Evolutionary conservation across 2,113 vertebrate genomes (phyloP), one percentile per base, ranked within the genome.

Genomic region (Spermophilus dauricus): DNA sequence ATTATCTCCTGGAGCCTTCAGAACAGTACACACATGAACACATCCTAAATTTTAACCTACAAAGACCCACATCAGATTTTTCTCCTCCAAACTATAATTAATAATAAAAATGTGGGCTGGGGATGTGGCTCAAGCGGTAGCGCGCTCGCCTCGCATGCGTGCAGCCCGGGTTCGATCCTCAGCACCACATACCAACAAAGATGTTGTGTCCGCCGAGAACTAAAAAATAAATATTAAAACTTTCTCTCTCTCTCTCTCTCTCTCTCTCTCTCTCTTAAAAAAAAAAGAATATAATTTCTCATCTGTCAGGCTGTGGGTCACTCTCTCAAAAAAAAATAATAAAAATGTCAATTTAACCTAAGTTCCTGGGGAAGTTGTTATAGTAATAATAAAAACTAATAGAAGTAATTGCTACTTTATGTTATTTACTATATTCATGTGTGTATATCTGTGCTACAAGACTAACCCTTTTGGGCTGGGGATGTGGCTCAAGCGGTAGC

Each of bases 401-500:
- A 39, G 1, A 86, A 10, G 18, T 16, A 91, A 61, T 91, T 88
- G 84, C 39, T 34, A 34, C 63, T 70, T 84, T 76, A 45, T 37
- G 63, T 37, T 42, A 83, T 53, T 93, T 82, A 77, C 42, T 80
- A 48, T 22, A 86, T 24, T 34, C 45, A 91, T 92, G 86, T 94
- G 32, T 69, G 32, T 4, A 63, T 39, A 30, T 73, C 48, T 78
- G 22, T 87, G 30, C 5, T 63, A 51, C n/a, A 73, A 51, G 17
- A 89, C 10, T 39, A 83, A 70, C 9, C 11, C 51, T 89, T 92
- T 96, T 70, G 16, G n/a, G n/a, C n/a, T n/a, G n/a, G n/a, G n/a
- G n/a, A n/a, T n/a, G n/a, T n/a, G n/a, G n/a, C n/a, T n/a, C n/a
- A n/a, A n/a, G n/a, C n/a, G n/a, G n/a, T n/a, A n/a, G n/a, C n/a